phyloP scores from a whole-genome alignment of 2,113 vertebrate genomes.

The Eclectus roratus region DNA sequence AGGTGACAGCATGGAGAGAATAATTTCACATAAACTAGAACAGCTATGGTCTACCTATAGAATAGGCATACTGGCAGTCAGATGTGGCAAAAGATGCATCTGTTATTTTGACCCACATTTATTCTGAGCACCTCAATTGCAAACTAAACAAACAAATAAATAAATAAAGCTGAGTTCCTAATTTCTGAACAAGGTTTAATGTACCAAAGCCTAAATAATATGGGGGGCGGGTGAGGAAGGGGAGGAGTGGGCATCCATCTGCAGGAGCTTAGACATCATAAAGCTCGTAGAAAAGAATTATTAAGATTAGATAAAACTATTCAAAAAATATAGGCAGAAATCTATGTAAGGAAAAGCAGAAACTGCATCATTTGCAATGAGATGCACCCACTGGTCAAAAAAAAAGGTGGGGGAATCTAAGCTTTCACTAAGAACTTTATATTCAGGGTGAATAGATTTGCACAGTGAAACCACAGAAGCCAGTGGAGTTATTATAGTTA shows the following conservation, averaged over 20 bases:
- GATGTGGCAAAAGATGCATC: not conserved
- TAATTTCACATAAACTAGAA: not conserved
- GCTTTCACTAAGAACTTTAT: not conserved
- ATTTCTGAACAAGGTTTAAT: not conserved
- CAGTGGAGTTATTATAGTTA: not conserved
- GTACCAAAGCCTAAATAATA: not conserved
- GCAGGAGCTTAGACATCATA: not conserved
- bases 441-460: not conserved
- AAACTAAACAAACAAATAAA: not conserved
- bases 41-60: not conserved
- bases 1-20: not conserved
- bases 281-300: not conserved
- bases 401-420: not conserved
- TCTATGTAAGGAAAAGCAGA: not conserved
- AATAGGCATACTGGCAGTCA: not conserved
- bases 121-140: not conserved
- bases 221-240: accelerated
- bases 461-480: not conserved
- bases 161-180: not conserved
- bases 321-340: not conserved
- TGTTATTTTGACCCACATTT: not conserved
- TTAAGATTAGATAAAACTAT: not conserved
- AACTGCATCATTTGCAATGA: not conserved
- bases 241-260: not conserved
- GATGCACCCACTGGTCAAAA: not conserved